phyloP scores from a whole-genome alignment of 35 echinoderm and acorn worm species.

The Lytechinus pictus region DNA sequence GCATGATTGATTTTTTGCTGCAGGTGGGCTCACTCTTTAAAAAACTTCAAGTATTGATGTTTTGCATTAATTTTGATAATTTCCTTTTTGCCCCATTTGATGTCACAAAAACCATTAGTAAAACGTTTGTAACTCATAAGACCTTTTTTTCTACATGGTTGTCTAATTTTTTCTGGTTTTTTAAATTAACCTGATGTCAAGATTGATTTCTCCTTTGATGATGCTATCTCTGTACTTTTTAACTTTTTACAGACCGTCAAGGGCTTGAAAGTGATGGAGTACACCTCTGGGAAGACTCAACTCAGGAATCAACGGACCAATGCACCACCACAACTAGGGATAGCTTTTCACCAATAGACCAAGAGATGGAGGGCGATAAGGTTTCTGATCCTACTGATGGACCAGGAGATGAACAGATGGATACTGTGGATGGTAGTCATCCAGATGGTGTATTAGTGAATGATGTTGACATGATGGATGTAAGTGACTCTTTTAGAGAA shows the following conservation, averaged over 20 bases:
- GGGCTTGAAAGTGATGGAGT: background rate
- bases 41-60: too few relatives aligned
- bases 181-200: too few relatives aligned
- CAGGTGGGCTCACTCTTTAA: too few relatives aligned
- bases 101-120: too few relatives aligned
- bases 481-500: background rate
- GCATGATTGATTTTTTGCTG: too few relatives aligned
- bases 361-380: background rate
- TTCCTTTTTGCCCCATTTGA: too few relatives aligned
- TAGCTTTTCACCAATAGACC: background rate
- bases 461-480: background rate
- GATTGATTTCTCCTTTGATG: background rate
- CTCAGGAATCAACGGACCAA: background rate
- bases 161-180: too few relatives aligned
- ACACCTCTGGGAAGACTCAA: background rate
- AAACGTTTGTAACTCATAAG: too few relatives aligned
- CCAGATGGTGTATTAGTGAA: background rate
- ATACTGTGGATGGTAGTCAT: background rate
- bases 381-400: background rate
- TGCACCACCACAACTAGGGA: background rate
- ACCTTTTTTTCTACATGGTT: too few relatives aligned
- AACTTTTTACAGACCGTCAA: background rate
- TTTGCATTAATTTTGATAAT: too few relatives aligned
- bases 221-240: background rate
- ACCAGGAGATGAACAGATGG: background rate